Evolutionary conservation across 2,113 vertebrate genomes (phyloP), one percentile per base, ranked within the genome.

Genomic region (Empidonax alnorum): DNA sequence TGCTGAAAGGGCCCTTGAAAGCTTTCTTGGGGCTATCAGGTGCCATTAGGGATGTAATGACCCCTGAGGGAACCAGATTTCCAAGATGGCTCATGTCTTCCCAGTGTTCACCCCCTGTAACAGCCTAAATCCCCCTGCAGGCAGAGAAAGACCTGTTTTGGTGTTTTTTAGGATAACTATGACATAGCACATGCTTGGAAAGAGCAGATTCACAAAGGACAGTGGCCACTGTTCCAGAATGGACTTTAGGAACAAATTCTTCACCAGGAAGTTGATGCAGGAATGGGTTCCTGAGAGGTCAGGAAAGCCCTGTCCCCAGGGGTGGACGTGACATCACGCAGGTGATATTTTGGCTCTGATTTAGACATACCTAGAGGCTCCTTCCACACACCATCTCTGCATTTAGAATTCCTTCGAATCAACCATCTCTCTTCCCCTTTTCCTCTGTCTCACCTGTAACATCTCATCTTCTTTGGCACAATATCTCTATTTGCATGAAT

Each of bases 1-100:
- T 84, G 93, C 96, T 93, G 92, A 95, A 95, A 96, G 76, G 76
- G 37, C 88, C 81, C 93, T 97, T 95, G 93, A 88, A 47, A 92
- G 23, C 66, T 89, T 74, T 88, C 85, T 53, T 20, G 79, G 83
- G 52, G 92, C 76, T 92, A 92, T 96, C 95, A 95, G 93, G 94
- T 93, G 91, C 87, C 67, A 23, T 74, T 27, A 59, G 90, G 63
- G 72, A 10, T 71, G 65, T 21, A 44, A 31, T 49, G 72, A 86
- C 79, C 76, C 76, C 76, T 8, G 37, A 13, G 94, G 75, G 85
- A 67, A 33, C 23, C 27, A 52, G 74, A 63, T 82, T 76, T 47
- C 87, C 58, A 35, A 0, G 0, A 47, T 63, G 65, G 16, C 17
- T 92, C 76, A 11, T 63, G 7, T 8, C n/a, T 46, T n/a, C 42